Evolutionary conservation across 2,113 vertebrate genomes (phyloP).

Genomic region (Dromiciops gliroides): DNA sequence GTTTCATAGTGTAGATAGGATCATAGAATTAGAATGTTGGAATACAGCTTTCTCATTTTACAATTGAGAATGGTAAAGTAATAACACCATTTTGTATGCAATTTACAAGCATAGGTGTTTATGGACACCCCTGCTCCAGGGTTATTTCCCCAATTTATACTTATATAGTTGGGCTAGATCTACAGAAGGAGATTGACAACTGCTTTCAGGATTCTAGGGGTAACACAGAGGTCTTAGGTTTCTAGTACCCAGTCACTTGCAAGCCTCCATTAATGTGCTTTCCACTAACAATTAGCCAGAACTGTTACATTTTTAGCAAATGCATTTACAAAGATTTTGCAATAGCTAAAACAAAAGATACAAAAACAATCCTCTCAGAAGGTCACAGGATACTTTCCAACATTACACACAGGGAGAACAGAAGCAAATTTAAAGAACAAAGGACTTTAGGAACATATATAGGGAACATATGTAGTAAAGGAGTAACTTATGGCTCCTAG

Average conservation of each 20-base stretch:
- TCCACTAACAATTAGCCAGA: neutral
- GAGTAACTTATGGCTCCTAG: neutral
- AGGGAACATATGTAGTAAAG: neutral
- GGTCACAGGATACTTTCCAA: neutral
- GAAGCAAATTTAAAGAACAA: neutral
- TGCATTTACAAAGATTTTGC: neutral
- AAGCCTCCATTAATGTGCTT: neutral
- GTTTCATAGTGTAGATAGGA: constrained; percentile 35
- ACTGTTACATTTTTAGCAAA: neutral
- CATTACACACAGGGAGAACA: neutral
- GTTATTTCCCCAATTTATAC: neutral
- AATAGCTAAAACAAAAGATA: neutral
- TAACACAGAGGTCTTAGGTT: neutral
- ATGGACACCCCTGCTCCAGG: neutral
- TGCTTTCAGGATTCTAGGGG: neutral
- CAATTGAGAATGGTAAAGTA: constrained; percentile 62
- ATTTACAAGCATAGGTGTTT: constrained; percentile 35
- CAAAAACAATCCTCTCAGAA: neutral
- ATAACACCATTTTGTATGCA: constrained; percentile 60
- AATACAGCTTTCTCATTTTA: constrained; percentile 52
- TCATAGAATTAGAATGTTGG: constrained; percentile 62
- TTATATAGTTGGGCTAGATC: neutral
- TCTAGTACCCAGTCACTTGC: neutral
- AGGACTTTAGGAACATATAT: neutral
- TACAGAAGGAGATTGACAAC: neutral